phyloP scores from a whole-genome alignment of 1,140 invertebrate genomes.

The Galleria mellonella region DNA sequence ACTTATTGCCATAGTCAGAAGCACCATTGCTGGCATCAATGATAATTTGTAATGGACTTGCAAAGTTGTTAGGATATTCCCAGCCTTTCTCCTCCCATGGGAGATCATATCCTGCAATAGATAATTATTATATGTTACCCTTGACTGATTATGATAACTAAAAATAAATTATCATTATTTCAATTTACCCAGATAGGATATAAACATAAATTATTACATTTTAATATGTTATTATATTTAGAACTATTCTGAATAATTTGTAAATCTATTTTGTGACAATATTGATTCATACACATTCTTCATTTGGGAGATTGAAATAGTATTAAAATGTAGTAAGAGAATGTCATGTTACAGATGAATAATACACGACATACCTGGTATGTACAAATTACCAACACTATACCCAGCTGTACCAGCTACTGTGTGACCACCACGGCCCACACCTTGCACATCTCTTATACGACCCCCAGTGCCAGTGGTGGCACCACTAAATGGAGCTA shows the following conservation, averaged over 20 bases:
- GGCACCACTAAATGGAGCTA: conserved; percentile 95
- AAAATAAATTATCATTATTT: neutral
- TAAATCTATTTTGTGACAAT: no score
- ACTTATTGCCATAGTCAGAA: conserved; percentile 99
- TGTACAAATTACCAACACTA: conserved; percentile 92
- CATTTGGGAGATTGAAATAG: no score
- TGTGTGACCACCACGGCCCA: conserved; percentile 92
- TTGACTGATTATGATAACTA: neutral
- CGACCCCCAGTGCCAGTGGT: conserved; percentile 97
- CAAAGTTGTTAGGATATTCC: conserved; percentile 93
- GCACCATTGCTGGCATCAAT: conserved; percentile 98
- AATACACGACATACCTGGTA: conserved; percentile 81
- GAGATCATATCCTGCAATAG: conserved; percentile 80
- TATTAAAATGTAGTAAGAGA: no score
- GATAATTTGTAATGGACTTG: conserved; percentile 88
- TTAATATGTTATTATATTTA: no score
- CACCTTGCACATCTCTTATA: conserved; percentile 95
- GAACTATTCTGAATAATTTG: no score
- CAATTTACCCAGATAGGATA: no score
- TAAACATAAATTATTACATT: no score
- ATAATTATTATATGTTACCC: conserved; percentile 1
- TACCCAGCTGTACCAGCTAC: conserved; percentile 98
- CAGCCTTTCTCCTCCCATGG: conserved; percentile 90
- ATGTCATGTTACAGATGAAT: no score
- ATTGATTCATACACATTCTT: no score